Percentiles rank a stretch among this genome's conserved stretches.
These are phyloP conservation scores for Cathartes aura DNA, from an alignment of 2,113 vertebrate genomes.

Conservation along the genomic window DNA sequence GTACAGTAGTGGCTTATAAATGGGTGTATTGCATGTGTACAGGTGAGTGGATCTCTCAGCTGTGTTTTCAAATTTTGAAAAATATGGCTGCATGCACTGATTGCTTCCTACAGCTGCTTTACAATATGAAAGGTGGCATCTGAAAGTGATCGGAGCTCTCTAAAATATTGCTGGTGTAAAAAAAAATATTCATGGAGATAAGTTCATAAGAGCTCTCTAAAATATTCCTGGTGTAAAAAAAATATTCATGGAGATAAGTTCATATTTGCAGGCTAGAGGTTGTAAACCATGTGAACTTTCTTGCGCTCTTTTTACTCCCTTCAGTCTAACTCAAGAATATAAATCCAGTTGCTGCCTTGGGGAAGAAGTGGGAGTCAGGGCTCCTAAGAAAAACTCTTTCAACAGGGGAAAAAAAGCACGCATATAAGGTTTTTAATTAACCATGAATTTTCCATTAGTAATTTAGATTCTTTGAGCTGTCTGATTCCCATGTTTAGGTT, in stretches of 20 bases:
- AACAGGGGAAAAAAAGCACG: not conserved
- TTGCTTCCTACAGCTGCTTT: not conserved
- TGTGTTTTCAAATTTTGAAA: not conserved
- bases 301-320: not conserved
- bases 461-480: not conserved
- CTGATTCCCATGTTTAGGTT: not conserved
- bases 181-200: not conserved
- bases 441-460: not conserved
- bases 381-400: not conserved
- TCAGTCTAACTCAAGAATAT: not conserved
- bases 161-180: not conserved
- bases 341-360: not conserved
- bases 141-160: not conserved
- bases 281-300: not conserved
- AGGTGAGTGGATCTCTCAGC: not conserved
- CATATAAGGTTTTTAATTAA: not conserved
- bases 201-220: not conserved
- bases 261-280: not conserved
- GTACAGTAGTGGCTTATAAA: not conserved
- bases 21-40: not conserved
- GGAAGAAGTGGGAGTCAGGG: not conserved
- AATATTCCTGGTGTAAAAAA: not conserved
- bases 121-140: not conserved
- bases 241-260: not conserved
- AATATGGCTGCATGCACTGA: not conserved